Base-by-base conservation (phyloP, 1,140 invertebrate genomes). In the Schlechtendalia chinensis region DNA sequence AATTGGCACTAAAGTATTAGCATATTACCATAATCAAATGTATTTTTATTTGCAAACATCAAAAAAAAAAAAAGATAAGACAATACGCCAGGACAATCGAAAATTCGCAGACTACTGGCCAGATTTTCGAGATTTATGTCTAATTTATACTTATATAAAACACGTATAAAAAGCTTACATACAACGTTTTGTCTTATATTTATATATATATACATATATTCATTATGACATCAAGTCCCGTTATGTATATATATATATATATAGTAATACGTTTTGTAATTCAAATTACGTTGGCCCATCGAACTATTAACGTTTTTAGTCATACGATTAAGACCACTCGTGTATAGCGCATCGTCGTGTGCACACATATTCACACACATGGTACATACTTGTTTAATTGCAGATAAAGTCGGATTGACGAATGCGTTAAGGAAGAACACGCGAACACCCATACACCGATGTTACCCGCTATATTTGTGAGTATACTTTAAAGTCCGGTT, bases 71-170 rank as follows among this genome's bases (percentile, higher is more conserved):
- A 79, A 77, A 54, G 72, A 77, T 77, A 77, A 59, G 32, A 54
- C 24, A 27, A 39, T 29, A 45, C 8, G 32, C 32, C 3, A 59
- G 32, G 54, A 77, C 72, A 77, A 77, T 77, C 32, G 32, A 59
- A 77, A 77, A 77, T 77, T 77, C 72, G 72, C 72, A 59, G 39
- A 77, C 56, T 19, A 1, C 50, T 12, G 16, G 24, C 22, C 45
- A 72, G 50, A 72, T 72, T 72, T 54, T 32, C 29, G 45, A 79
- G 58, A 79, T 79, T 79, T 61, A 61, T 79, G 53, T 63, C 32
- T 79, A 79, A 61, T 79, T 79, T 63, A 79, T 79, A 16, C 58
- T n/a, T n/a, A 63, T n/a, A 63, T 0, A n/a, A 72, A 54, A 54
- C n/a, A n/a, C 24, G 53, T 22, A 72, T 72, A 54, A 72, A 12